Base-by-base conservation (phyloP, 2,888 invertebrate genomes). In the Apodemia hepburni region DNA sequence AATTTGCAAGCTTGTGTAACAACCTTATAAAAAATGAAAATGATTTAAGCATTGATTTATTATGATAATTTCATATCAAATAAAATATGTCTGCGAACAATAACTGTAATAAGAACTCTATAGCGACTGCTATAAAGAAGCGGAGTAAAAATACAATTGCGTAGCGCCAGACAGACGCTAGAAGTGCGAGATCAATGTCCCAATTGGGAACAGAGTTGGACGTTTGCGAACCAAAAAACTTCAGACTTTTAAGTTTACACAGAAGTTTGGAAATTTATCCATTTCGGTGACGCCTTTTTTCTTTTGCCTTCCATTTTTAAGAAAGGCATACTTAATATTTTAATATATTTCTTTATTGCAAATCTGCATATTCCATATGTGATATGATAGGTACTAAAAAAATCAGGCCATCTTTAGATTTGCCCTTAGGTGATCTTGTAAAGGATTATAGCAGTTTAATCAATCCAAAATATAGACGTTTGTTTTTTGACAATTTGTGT, bases 161-260 rank as follows among this genome's bases (percentile, higher is more conserved):
- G 74, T 71, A 76, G 78, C 76, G 78, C 77, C 78, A 81, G 80
- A 79, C 80, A 75, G 77, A 75, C 79, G 77, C 74, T 81, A 27
- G 75, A 77, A 76, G 71, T 74, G 74, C 67, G 68, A 69, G 80
- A 81, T 82, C 84, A 70, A 85, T 82, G 82, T 82, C 80, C 80
- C 83, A 77, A 76, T 78, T 78, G 82, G 78, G 81, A 82, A 73
- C 73, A 69, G 76, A 74, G 73, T 75, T 77, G 73, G 74, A 64
- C 49, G 38, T 45, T 27, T 47, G 59, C 47, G 22, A 59, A 64
- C 47, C 58, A 61, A 61, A 61, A 61, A 61, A 61, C 57, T 27
- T 42, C 61, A 45, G 33, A 45, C 61, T 58, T 62, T 33, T 58
- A 62, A 62, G 58, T 62, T 62, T 62, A 58, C 58, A 45, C 45